These are phyloP conservation scores for Aphodius sticticus DNA, from an alignment of 2,888 invertebrate genomes.

Conservation along the genomic window DNA sequence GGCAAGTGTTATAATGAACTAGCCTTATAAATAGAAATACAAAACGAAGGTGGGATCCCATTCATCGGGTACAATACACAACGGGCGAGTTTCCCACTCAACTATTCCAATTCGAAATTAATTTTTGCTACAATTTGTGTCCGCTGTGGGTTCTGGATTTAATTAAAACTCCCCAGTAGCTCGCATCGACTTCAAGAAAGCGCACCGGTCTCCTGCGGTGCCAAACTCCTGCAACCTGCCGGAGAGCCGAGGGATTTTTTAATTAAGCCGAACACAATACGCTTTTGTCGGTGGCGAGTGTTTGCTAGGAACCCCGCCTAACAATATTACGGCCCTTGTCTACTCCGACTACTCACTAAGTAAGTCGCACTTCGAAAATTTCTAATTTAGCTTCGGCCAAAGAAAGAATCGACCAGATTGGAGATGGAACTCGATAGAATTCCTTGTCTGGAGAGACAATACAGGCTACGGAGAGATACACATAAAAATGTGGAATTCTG, in stretches of 20 bases:
- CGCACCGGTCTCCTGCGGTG: neutral
- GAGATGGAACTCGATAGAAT: neutral
- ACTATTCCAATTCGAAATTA: conserved; percentile 21
- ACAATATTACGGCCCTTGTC: neutral
- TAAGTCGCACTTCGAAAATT: neutral
- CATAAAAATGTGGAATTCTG: too few species aligned
- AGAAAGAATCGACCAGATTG: too few species aligned
- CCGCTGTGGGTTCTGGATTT: conserved; percentile 11
- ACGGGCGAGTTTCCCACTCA: too few species aligned
- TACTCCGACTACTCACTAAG: neutral
- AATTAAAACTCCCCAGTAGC: neutral
- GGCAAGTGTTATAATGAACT: too few species aligned
- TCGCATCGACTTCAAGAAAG: neutral
- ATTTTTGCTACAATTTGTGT: conserved; percentile 27
- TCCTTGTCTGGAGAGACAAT: neutral
- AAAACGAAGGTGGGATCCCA: too few species aligned
- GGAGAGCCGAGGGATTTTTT: neutral
- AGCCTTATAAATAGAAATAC: too few species aligned
- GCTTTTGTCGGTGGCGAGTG: neutral
- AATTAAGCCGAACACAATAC: conserved; percentile 21
- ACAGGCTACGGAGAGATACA: neutral
- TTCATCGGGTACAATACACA: too few species aligned
- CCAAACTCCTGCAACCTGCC: neutral
- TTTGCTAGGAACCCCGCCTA: neutral
- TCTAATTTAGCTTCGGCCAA: neutral